These are phyloP conservation scores for Bradynema listronoti DNA, from an alignment of 1,140 invertebrate species.

Conservation along the genomic window DNA sequence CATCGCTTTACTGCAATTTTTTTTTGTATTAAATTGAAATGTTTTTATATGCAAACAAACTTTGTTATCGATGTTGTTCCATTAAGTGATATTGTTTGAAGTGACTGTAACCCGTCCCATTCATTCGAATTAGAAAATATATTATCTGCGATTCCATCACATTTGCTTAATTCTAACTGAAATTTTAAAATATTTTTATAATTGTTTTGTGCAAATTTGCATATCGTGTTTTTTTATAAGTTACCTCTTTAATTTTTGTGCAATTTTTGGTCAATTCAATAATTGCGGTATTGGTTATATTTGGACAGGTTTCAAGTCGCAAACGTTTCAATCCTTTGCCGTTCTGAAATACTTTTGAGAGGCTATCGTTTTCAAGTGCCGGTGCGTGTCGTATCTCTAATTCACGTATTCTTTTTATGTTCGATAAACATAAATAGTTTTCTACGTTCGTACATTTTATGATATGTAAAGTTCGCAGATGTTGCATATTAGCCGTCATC, in stretches of 20 bases:
- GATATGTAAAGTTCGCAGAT: constrained; percentile 18
- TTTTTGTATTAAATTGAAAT: constrained; percentile 3
- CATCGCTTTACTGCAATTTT: constrained; percentile 1
- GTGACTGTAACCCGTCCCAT: constrained; percentile 1
- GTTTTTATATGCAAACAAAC: constrained; percentile 3
- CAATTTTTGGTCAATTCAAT: neutral
- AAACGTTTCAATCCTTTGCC: constrained; percentile 10
- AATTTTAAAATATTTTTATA: constrained; percentile 13
- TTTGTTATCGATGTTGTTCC: constrained; percentile 6
- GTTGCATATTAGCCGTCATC: constrained; percentile 11
- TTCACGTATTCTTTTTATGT: neutral
- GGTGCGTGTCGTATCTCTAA: constrained; percentile 19
- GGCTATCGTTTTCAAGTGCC: constrained; percentile 26
- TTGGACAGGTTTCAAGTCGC: constrained; percentile 13
- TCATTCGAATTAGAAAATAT: constrained; percentile 6
- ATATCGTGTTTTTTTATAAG: constrained; percentile 5
- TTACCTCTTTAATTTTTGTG: constrained; percentile 5
- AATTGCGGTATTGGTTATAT: constrained; percentile 25
- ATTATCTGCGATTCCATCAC: constrained; percentile 21
- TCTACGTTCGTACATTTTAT: constrained; percentile 22
- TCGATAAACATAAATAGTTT: constrained; percentile 12
- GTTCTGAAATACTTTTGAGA: too few relatives aligned
- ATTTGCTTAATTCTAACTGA: constrained; percentile 24
- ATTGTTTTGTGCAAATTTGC: neutral
- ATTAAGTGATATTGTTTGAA: constrained; percentile 11